Conservation (phyloP, 2,797 vertebrate species). For the Fistularia tabacaria region DNA sequence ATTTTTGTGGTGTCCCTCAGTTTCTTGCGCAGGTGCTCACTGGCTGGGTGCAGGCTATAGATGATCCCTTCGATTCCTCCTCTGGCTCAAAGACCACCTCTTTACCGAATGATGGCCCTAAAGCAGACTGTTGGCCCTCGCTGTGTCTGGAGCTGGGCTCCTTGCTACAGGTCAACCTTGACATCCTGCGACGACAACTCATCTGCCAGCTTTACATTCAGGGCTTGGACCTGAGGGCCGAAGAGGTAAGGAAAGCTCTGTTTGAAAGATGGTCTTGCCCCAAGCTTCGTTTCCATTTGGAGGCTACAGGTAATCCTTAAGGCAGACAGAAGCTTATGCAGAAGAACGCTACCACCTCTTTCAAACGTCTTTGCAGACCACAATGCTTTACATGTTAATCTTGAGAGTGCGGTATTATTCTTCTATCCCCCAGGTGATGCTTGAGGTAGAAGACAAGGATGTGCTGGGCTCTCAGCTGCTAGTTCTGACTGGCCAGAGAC, state of each 20-base stretch:
- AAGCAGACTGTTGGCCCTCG: slow-evolving; percentile 81
- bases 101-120: slow-evolving; percentile 33
- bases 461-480: slow-evolving; percentile 94
- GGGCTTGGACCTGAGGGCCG: slow-evolving; percentile 86
- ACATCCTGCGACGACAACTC: slow-evolving; percentile 85
- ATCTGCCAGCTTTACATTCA: slow-evolving; percentile 93
- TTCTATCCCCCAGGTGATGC: slow-evolving; percentile 76
- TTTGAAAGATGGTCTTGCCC: too few species aligned
- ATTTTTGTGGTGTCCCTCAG: slow-evolving; percentile 55
- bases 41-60: slow-evolving; percentile 80
- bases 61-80: slow-evolving; percentile 46
- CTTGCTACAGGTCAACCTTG: slow-evolving; percentile 87
- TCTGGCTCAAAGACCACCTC: slow-evolving; percentile 11
- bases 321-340: too few species aligned
- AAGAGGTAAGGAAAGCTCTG: slow-evolving; percentile 77
- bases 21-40: slow-evolving; percentile 85
- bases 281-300: too few species aligned
- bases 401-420: too few species aligned
- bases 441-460: slow-evolving; percentile 91
- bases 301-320: too few species aligned
- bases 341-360: too few species aligned
- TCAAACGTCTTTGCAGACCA: too few species aligned
- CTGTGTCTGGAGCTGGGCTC: slow-evolving; percentile 83
- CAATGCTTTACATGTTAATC: too few species aligned
- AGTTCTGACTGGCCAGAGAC: slow-evolving; percentile 88